Conservation (phyloP, 2,888 invertebrate species). For the Apamea crenata region DNA sequence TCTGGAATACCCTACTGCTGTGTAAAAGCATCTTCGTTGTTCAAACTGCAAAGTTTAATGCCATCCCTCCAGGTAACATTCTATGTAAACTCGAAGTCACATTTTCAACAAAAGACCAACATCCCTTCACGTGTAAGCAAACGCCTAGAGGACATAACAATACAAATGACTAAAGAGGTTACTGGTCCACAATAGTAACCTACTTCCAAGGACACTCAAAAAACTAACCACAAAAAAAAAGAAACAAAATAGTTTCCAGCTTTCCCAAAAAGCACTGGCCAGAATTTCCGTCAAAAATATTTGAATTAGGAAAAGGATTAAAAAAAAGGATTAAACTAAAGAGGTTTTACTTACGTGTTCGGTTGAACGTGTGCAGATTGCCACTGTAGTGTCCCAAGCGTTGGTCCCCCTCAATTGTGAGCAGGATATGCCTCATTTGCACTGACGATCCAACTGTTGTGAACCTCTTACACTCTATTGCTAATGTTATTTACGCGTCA, state of each 20-base stretch:
- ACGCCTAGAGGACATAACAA: constrained; percentile 40
- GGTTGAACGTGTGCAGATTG: constrained; percentile 65
- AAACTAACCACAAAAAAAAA: background rate
- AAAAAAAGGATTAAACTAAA: constrained; percentile 28
- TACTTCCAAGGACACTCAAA: constrained; percentile 28
- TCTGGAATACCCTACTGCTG: background rate
- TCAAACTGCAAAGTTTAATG: no score
- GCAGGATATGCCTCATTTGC: constrained; percentile 86
- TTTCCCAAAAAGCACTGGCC: constrained; percentile 1
- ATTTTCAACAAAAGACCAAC: constrained; percentile 31
- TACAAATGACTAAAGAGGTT: constrained; percentile 49
- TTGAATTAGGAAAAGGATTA: constrained; percentile 25
- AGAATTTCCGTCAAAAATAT: background rate
- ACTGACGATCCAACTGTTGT: constrained; percentile 81
- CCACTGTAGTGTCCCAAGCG: constrained; percentile 69
- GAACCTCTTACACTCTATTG: constrained; percentile 74
- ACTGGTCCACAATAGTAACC: constrained; percentile 44
- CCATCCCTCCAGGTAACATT: background rate
- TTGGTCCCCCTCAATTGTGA: constrained; percentile 79
- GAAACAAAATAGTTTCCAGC: background rate
- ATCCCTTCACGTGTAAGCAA: constrained; percentile 29
- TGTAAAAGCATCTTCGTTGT: no score
- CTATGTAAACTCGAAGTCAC: background rate
- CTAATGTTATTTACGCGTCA: constrained; percentile 76
- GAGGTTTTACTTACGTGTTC: constrained; percentile 55